A percentile compares a stretch with the other conserved stretches of the same genome.
Conservation (phyloP, 2,113 vertebrate genomes). For the Oncorhynchus mykiss region DNA sequence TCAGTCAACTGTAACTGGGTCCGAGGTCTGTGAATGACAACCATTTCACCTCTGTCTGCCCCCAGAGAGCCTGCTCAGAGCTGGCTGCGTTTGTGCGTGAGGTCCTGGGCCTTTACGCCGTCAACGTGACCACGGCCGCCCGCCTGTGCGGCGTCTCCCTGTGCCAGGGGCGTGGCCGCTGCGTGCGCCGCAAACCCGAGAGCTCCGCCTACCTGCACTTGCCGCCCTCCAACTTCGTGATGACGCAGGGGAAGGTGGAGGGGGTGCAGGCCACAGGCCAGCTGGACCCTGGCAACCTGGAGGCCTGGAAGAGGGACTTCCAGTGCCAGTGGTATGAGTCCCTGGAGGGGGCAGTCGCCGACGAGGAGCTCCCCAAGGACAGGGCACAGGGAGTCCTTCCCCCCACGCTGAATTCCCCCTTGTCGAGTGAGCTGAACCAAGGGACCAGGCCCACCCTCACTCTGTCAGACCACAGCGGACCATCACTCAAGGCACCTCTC, state of each 20-base stretch:
- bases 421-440: constrained; percentile 22
- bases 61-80: constrained; percentile 74
- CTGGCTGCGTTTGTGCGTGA: constrained; percentile 67
- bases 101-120: constrained; percentile 72
- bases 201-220: constrained; percentile 73
- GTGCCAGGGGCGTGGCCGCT: constrained; percentile 75
- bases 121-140: constrained; percentile 74
- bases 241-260: constrained; percentile 44
- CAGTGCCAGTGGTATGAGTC: constrained; percentile 77
- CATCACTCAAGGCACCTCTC: constrained; percentile 11
- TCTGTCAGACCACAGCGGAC: constrained; percentile 25
- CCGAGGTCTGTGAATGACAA: background rate
- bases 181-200: constrained; percentile 69
- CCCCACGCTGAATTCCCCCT: constrained; percentile 47
- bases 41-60: background rate
- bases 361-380: constrained; percentile 61
- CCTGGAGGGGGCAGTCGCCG: constrained; percentile 61
- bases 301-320: constrained; percentile 73
- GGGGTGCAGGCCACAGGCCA: constrained; percentile 54
- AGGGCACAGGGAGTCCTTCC: constrained; percentile 31
- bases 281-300: constrained; percentile 51
- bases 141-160: constrained; percentile 72
- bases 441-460: constrained; percentile 9
- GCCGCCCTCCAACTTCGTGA: constrained; percentile 43
- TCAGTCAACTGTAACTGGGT: background rate